phyloP scores from a whole-genome alignment of 1,140 invertebrate species.

The Galleria mellonella region DNA sequence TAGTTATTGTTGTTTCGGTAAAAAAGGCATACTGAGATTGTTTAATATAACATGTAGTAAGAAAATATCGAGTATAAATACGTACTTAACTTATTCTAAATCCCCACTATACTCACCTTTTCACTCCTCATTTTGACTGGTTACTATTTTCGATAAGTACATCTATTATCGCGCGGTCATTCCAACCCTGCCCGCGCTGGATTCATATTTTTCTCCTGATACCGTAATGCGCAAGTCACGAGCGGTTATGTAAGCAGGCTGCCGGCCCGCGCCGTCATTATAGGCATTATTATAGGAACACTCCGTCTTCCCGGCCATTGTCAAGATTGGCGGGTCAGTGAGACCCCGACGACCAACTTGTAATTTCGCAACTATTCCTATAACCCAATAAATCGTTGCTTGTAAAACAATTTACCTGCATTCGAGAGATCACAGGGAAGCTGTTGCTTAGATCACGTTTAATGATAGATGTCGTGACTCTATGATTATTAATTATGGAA shows the following conservation, averaged over 20 bases:
- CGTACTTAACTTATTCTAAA: no score
- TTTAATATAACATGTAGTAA: no score
- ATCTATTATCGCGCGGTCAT: not conserved
- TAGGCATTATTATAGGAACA: slow-evolving; percentile 62
- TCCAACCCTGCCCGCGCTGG: slow-evolving; percentile 33
- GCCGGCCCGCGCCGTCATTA: slow-evolving; percentile 62
- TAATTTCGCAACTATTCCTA: slow-evolving; percentile 66
- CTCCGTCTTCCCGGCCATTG: slow-evolving; percentile 57
- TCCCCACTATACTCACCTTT: no score
- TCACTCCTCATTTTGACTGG: no score
- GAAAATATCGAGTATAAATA: no score
- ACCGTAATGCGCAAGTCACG: slow-evolving; percentile 71
- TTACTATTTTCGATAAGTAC: no score
- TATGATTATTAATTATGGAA: slow-evolving; percentile 64
- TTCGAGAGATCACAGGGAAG: slow-evolving; percentile 14
- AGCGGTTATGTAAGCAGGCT: slow-evolving; percentile 68
- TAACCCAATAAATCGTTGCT: slow-evolving; percentile 64
- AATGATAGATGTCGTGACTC: slow-evolving; percentile 55
- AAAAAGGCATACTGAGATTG: no score
- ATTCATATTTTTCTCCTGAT: slow-evolving; percentile 58
- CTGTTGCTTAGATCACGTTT: slow-evolving; percentile 45
- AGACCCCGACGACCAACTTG: slow-evolving; percentile 54
- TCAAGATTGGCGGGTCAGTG: slow-evolving; percentile 71
- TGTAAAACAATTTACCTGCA: slow-evolving; percentile 64
- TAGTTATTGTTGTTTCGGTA: no score